Evolutionary conservation across 2,797 vertebrate genomes (phyloP), one percentile per base, ranked within the genome.

Genomic region (Capromys pilorides): DNA sequence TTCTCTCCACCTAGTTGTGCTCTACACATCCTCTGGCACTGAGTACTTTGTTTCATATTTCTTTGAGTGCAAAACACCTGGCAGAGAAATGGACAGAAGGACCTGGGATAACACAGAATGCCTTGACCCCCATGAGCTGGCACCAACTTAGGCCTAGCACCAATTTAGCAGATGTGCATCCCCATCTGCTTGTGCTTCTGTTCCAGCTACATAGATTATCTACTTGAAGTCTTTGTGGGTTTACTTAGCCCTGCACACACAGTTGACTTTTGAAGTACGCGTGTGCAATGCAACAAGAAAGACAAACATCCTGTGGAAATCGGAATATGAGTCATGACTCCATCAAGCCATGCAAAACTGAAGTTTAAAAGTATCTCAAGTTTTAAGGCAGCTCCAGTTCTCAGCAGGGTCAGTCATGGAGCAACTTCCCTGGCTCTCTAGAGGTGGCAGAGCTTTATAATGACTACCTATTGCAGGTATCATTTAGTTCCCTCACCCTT

Each of bases 41-140:
- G 21, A 4, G 24, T 49, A 33, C 39, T 73, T 71, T 33, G 13
- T 75, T 88, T 49, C 57, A 67, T 24, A 19, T 13, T 31, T 45
- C 80, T 96, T n/a, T 94, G 69, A 79, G 41, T 57, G 39, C 36
- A 80, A 79, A 86, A 87, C 39, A 8, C 7, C 45, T 28, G 18
- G 16, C 41, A 81, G n/a, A 45, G 71, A 91, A 91, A 80, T 61
- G 93, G n/a, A 86, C 6, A 45, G 86, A 94, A 88, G n/a, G 11
- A 61, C 1, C 59, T 69, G 64, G 73, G 26, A 22, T 51, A 28
- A 2, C 24, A 9, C 0, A 84, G 77, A 93, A 93, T 36, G 54
- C 31, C 31, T 45, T 71, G 28, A 49, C 10, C 33, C 31, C 12
- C 66, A 45, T 31, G 81, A 91, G 69, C 21, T 21, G 10, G 28